Evolutionary conservation across 2,888 invertebrate genomes (phyloP).

Genomic region (Micoletzkya japonica): DNA sequence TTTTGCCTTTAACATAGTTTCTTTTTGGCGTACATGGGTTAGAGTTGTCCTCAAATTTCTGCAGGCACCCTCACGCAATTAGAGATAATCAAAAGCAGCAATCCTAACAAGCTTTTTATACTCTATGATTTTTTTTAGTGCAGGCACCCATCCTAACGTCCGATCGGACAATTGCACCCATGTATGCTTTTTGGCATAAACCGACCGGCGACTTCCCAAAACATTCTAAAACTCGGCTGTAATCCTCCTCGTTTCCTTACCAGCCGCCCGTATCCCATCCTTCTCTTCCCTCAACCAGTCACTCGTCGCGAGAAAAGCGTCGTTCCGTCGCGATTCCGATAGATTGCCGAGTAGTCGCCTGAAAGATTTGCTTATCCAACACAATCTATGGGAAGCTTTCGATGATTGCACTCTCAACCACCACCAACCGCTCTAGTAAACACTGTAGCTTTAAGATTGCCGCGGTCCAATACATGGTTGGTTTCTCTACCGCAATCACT

Average conservation of each 20-base stretch:
- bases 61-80: too few species aligned
- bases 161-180: too few species aligned
- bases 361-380: too few species aligned
- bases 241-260: slow-evolving; percentile 23
- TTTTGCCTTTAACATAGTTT: too few species aligned
- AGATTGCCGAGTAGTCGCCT: slow-evolving; percentile 71
- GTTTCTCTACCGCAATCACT: neutral
- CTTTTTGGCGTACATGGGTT: too few species aligned
- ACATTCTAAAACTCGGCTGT: neutral
- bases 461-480: neutral
- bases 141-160: neutral
- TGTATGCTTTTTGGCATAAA: neutral
- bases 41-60: too few species aligned
- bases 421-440: neutral
- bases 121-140: neutral
- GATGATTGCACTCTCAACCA: neutral
- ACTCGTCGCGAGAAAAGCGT: slow-evolving; percentile 44
- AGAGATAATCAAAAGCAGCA: neutral
- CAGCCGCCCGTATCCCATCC: slow-evolving; percentile 16
- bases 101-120: neutral
- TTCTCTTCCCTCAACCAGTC: slow-evolving; percentile 55
- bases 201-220: neutral
- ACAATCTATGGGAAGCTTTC: neutral
- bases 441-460: neutral
- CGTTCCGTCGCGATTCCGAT: slow-evolving; percentile 39